These are phyloP conservation scores for Microctenopoma lineatum DNA, from an alignment of 2,797 vertebrate genomes.

Conservation along the genomic window DNA sequence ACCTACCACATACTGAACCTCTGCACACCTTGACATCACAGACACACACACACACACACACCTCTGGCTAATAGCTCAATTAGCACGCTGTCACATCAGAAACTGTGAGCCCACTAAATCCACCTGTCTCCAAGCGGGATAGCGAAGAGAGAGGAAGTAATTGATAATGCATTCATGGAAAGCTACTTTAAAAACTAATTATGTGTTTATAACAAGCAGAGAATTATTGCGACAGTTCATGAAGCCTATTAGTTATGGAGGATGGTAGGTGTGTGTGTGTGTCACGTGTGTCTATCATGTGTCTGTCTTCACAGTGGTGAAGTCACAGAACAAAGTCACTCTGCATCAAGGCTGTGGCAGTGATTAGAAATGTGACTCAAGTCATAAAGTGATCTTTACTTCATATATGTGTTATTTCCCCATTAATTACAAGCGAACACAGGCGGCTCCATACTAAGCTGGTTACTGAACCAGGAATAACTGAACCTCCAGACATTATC, in stretches of 20 bases:
- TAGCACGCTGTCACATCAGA: slow-evolving; percentile 74
- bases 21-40: slow-evolving; percentile 25
- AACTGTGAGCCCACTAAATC: slow-evolving; percentile 58
- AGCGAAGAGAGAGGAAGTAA: slow-evolving; percentile 71
- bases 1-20: slow-evolving; percentile 10
- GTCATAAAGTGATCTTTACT: slow-evolving; percentile 7
- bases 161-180: slow-evolving; percentile 74
- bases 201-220: slow-evolving; percentile 78
- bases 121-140: slow-evolving; percentile 61
- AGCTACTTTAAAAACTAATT: slow-evolving; percentile 81
- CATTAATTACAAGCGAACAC: background rate
- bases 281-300: slow-evolving; percentile 20
- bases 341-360: slow-evolving; percentile 7
- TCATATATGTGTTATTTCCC: background rate
- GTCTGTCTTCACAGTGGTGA: slow-evolving; percentile 28
- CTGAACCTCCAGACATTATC: no score
- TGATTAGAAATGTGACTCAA: background rate
- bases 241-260: slow-evolving; percentile 57
- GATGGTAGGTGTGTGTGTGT: slow-evolving; percentile 3
- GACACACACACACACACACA: slow-evolving; percentile 40
- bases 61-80: slow-evolving; percentile 74
- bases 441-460: no score
- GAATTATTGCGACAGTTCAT: slow-evolving; percentile 69
- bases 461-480: no score
- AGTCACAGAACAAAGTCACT: slow-evolving; percentile 18